phyloP scores from a whole-genome alignment of 2,113 vertebrate species.

The Perca flavescens region DNA sequence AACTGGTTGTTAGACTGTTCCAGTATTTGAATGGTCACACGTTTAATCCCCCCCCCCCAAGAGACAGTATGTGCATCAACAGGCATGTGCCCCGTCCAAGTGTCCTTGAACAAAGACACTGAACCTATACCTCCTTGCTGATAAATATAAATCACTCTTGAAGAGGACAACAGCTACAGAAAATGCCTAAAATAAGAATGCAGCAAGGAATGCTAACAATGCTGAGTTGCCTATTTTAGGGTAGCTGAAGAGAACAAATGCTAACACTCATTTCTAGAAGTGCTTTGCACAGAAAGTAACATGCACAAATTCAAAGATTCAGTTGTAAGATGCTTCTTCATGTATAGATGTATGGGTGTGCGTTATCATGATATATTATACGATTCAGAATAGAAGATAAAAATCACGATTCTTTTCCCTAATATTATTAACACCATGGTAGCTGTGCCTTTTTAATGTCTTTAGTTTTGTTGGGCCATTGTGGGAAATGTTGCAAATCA shows the following conservation, averaged over 20 bases:
- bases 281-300: background rate
- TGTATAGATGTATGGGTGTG: no score
- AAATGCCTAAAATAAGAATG: constrained; percentile 39
- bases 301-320: background rate
- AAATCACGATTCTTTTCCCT: background rate
- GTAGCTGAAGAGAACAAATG: constrained; percentile 49
- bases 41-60: constrained; percentile 8
- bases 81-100: constrained; percentile 16
- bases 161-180: constrained; percentile 24
- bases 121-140: constrained; percentile 1
- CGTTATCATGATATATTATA: background rate
- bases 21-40: constrained; percentile 17
- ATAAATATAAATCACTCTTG: constrained; percentile 26
- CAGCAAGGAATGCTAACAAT: constrained; percentile 40
- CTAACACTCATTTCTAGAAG: background rate
- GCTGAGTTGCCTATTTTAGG: constrained; percentile 11
- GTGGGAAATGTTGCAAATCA: background rate
- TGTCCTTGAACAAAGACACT: constrained; percentile 57
- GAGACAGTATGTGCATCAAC: constrained; percentile 17
- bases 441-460: no score
- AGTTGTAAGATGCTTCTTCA: background rate
- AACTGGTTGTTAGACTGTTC: background rate
- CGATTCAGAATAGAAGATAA: background rate
- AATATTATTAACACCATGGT: background rate
- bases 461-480: no score